Base-by-base conservation (phyloP, 2,888 invertebrate species). In the Nymphalis urticae region DNA sequence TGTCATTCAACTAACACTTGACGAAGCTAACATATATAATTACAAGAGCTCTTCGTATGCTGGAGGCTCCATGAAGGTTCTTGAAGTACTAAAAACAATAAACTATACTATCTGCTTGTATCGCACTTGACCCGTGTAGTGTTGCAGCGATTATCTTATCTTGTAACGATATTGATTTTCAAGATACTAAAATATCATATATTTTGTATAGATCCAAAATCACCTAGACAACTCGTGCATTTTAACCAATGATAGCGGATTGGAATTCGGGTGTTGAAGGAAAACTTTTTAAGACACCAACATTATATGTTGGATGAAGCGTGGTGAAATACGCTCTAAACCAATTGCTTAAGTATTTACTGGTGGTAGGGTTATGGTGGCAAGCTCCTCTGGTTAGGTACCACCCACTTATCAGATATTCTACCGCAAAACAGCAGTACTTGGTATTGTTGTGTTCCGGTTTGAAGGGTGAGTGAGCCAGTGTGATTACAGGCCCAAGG, bases 151-250 rank as follows among this genome's bases (percentile, higher is more conserved):
- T 70, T 68, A 70, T 48, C 48, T 61, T 70, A 70, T 70, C 70
- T 64, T 67, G 64, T 70, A 67, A 61, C 58, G 61, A 48, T 70
- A 70, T 70, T 70, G 70, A 70, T 70, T 70, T 70, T 70, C 27
- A 32, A 13, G 54, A 32, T 32, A 32, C 8, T 56, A 32, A 13
- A 27, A 54, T 32, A 56, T n/a, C 8, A 56, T 56, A 9, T 27
- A 27, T 53, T 53, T 42, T 42, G 42, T 42, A 13, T 42, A 42
- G 51, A 21, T 6, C 32, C 5, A 17, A 27, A 21, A 53, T 13
- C 10, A 13, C 4, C 42, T 24, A 27, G 10, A n/a, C 19, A 53
- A 24, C 21, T 21, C 21, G 24, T 21, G 53, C 6, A 24, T 2
- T 53, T 19, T 7, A 13, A 42, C 27, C 27, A 6, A 6, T 6